Evolutionary conservation across 2,888 invertebrate species (phyloP).

Genomic region (Macrophya alboannulata): DNA sequence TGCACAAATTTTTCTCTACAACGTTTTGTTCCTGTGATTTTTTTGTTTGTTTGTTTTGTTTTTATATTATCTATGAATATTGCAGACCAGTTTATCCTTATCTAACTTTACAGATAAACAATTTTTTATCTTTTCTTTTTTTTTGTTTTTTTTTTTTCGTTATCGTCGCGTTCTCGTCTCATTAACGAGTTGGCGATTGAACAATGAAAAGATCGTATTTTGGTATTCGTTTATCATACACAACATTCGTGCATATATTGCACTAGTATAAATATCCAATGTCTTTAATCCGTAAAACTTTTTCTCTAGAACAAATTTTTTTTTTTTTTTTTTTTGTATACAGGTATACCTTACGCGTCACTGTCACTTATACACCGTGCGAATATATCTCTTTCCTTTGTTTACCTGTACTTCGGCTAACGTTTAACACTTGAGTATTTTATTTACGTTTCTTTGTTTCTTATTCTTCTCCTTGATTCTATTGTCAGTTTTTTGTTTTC

Average conservation of each 20-base stretch:
- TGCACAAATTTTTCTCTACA: slow-evolving; percentile 12
- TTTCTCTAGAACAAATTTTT: too few relatives aligned
- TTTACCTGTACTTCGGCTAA: neutral
- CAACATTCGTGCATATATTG: neutral
- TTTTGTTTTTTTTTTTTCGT: neutral
- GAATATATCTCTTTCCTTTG: neutral
- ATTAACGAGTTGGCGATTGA: neutral
- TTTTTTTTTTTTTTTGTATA: too few relatives aligned
- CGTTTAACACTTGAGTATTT: neutral
- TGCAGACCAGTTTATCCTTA: neutral
- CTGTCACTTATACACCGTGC: neutral
- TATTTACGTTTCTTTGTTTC: slow-evolving; percentile 18
- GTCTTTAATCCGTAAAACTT: neutral
- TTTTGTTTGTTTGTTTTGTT: neutral
- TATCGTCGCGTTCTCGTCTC: neutral
- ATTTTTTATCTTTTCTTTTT: slow-evolving; percentile 28
- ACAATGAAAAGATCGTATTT: neutral
- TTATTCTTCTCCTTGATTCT: neutral
- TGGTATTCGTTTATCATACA: neutral
- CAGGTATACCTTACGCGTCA: neutral
- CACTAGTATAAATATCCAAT: neutral
- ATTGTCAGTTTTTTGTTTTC: neutral
- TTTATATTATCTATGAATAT: neutral
- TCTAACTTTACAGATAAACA: neutral
- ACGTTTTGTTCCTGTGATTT: neutral